Evolutionary conservation across 2,888 invertebrate species (phyloP), one percentile per base, ranked within the genome.

Genomic region (Timema cristinae): DNA sequence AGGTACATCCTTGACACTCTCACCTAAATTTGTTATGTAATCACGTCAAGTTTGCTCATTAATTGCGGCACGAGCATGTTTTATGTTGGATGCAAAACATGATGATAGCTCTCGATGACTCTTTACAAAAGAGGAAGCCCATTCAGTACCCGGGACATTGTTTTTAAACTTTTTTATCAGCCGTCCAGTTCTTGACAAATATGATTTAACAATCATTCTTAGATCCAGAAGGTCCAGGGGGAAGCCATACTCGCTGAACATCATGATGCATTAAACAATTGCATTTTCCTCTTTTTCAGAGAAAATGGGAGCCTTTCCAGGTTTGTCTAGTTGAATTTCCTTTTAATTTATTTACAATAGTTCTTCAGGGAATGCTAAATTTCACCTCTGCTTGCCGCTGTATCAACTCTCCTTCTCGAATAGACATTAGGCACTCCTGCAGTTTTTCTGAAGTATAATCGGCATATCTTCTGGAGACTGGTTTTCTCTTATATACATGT

Each of bases 211-310:
- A 47, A 75, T 69, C 59, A 74, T 72, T 70, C 70, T 67, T 6
- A 78, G 52, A 48, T 75, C 75, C 13, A 72, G 70, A 69, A 72
- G 72, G 8, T 73, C 72, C 9, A 79, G 56, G 48, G 77, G 76
- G 72, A 78, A 78, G 8, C 78, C 78, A 71, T 50, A 78, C 47
- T 77, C 75, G 47, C 75, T 72, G 59, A 77, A 68, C 67, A 70
- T 71, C 13, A 76, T 66, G 16, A 77, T 67, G 66, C 75, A 74
- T 51, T 73, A 59, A 15, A 75, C 77, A 70, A 78, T n/a, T n/a
- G n/a, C n/a, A n/a, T n/a, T n/a, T n/a, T n/a, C n/a, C n/a, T n/a
- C n/a, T n/a, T n/a, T n/a, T n/a, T n/a, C n/a, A n/a, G n/a, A n/a
- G n/a, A n/a, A n/a, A n/a, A n/a, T n/a, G n/a, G n/a, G n/a, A n/a